Conservation (phyloP, 2,113 vertebrate species). For the Dipodomys spectabilis region DNA sequence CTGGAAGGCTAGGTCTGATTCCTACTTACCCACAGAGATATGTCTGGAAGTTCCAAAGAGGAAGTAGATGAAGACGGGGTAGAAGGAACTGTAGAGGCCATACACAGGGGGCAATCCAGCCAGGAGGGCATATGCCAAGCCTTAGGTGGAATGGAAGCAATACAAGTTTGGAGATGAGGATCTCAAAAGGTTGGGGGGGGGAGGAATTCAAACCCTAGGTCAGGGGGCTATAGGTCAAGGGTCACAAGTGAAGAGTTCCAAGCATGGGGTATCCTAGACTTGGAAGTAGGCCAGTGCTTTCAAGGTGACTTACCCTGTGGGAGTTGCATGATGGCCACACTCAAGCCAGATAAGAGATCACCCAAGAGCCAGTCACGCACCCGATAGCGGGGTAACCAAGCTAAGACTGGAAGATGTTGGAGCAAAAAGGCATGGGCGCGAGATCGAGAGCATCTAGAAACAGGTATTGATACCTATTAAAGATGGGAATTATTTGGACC, state of each 20-base stretch:
- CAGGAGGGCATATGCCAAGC: conserved; percentile 95
- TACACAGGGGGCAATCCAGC: conserved; percentile 92
- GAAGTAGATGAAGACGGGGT: conserved; percentile 94
- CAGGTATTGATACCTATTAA: background rate
- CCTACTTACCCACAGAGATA: conserved; percentile 93
- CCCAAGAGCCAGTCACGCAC: conserved; percentile 91
- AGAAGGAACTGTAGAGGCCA: conserved; percentile 95
- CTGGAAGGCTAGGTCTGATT: background rate
- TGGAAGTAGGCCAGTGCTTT: background rate
- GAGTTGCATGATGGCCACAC: conserved; percentile 96
- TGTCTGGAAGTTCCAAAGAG: conserved; percentile 96
- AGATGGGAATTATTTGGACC: background rate
- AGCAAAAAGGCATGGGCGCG: conserved; percentile 84
- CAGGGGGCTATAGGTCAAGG: background rate
- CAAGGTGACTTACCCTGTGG: conserved; percentile 91
- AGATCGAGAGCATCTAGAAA: conserved; percentile 88
- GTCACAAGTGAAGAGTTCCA: background rate
- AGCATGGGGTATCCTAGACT: background rate
- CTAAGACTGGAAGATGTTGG: conserved; percentile 89
- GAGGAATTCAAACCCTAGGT: background rate
- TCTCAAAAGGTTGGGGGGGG: background rate
- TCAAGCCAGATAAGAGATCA: conserved; percentile 93
- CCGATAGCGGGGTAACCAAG: conserved; percentile 93
- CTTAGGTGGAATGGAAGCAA: conserved; percentile 77
- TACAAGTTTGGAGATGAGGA: accelerated